A percentile compares a stretch with the other conserved stretches of the same genome.
These are phyloP conservation scores for Brassicogethes aeneus DNA, from an alignment of 2,888 invertebrate species.

Conservation along the genomic window DNA sequence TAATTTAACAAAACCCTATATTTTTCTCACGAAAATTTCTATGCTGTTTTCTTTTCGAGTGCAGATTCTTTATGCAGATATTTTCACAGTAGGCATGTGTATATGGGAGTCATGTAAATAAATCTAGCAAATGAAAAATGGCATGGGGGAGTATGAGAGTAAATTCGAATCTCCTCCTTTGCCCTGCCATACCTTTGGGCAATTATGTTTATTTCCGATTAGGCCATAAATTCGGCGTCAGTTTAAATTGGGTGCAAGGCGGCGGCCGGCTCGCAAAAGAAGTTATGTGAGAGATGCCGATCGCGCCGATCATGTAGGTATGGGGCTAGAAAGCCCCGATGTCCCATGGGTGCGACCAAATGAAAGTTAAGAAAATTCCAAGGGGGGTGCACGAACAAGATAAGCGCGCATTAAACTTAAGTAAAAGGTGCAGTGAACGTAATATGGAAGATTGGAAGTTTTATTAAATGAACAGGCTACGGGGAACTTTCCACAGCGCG, in stretches of 20 bases:
- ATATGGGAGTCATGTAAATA: too few species aligned
- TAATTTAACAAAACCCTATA: too few species aligned
- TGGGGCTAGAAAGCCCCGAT: not conserved
- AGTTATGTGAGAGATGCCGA: not conserved
- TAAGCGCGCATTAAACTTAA: slow-evolving; percentile 1
- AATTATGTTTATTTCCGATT: not conserved
- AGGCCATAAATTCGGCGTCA: not conserved
- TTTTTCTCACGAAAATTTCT: too few species aligned
- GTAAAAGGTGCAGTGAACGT: slow-evolving; percentile 1
- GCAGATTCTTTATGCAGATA: too few species aligned
- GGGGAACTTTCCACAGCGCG: slow-evolving; percentile 1
- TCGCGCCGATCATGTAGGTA: not conserved
- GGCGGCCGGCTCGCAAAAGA: too few species aligned
- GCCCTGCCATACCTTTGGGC: too few species aligned
- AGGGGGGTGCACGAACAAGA: not conserved
- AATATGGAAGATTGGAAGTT: slow-evolving; percentile 1
- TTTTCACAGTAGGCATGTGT: too few species aligned
- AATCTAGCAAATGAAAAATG: too few species aligned
- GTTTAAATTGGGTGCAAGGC: not conserved
- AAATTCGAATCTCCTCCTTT: too few species aligned
- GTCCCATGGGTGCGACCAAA: slow-evolving; percentile 1
- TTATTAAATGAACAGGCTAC: slow-evolving; percentile 2
- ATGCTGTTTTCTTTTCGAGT: too few species aligned
- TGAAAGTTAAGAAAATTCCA: not conserved
- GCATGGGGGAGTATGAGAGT: too few species aligned